These are phyloP conservation scores for Haemorhous mexicanus DNA, from an alignment of 2,113 vertebrate species.

Conservation along the genomic window DNA sequence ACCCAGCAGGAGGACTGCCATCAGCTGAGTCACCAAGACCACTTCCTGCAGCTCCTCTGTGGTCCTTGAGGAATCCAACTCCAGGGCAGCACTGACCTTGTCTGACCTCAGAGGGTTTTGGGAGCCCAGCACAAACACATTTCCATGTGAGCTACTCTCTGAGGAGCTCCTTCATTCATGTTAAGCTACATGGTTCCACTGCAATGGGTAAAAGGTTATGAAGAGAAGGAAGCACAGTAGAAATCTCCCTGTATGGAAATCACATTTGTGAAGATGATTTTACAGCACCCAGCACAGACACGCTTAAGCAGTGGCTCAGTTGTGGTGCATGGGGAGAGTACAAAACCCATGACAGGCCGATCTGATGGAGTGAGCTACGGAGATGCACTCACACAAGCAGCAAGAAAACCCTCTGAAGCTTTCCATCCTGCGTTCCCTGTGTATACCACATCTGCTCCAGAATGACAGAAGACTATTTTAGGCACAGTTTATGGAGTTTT, in stretches of 20 bases:
- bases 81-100: not conserved
- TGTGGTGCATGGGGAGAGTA: not conserved
- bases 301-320: not conserved
- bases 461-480: conserved; percentile 10
- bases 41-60: not conserved
- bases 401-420: conserved; percentile 3
- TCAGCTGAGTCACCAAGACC: conserved; percentile 10
- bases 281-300: not conserved
- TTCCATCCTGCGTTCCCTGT: not conserved
- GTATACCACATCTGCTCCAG: conserved; percentile 28
- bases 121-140: not conserved
- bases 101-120: not conserved
- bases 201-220: not conserved
- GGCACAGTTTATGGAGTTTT: conserved; percentile 58
- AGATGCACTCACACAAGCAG: not conserved
- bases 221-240: not conserved
- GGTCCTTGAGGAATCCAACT: not conserved
- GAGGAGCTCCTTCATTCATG: not conserved
- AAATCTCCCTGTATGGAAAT: not conserved
- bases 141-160: not conserved
- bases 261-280: not conserved
- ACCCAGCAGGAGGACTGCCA: not conserved
- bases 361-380: not conserved
- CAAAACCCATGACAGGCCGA: not conserved
- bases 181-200: not conserved